Evolutionary conservation across 2,888 invertebrate species (phyloP), one percentile per base, ranked within the genome.

Genomic region (Notocelia uddmanniana): DNA sequence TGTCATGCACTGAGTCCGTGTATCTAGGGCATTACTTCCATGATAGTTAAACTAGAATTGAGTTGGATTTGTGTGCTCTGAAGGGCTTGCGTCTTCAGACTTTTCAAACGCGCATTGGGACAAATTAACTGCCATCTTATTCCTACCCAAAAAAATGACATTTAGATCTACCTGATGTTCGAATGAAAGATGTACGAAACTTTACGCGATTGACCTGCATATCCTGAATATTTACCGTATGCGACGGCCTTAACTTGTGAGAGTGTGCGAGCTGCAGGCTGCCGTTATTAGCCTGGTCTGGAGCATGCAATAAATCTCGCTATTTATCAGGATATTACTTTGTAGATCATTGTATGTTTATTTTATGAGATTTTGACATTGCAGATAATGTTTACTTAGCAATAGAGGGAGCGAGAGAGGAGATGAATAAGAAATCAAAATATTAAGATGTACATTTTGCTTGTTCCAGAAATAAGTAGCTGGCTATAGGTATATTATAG

Each of bases 271-370:
- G 63, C 54, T 64, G 63, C 59, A 67, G 54, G 66, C 54, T 45
- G 48, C 55, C 67, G 67, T 72, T 72, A 72, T 55, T 67, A 68
- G 67, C 31, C 52, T 64, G 37, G 31, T 63, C 59, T 41, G 41
- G 45, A 19, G 21, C 26, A 37, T 31, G 55, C 31, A 37, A 45
- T 68, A 62, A 10, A 69, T 55, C 60, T 57, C 67, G 34, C 48
- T 63, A 45, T 54, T 41, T 41, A 54, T 55, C 55, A 34, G 31
- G 69, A 59, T 72, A 67, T 72, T 72, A 62, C 60, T 48, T 62
- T 60, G 71, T 34, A 19, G 15, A 50, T 21, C 26, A n/a, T n/a
- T 21, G n/a, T 10, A 37, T 45, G 21, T 41, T 23, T 9, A n/a
- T 41, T 60, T 45, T 45, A 60, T 26, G 41, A 45, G 21, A 23